Evolutionary conservation across 2,888 invertebrate species (phyloP), one percentile per base, ranked within the genome.

Genomic region (Acleris literana): DNA sequence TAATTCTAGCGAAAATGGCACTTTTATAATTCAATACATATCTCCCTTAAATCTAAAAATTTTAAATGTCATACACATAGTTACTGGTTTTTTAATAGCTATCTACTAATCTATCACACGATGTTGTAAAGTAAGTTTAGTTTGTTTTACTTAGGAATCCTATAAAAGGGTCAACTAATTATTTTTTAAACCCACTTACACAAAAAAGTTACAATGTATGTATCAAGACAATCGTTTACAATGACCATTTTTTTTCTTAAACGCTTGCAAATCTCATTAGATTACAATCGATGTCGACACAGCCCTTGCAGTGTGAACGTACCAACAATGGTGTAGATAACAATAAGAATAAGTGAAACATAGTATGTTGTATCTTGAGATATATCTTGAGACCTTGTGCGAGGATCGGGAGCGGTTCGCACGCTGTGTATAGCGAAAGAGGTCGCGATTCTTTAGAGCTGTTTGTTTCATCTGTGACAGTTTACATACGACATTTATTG

Each of bases 261-360:
- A 68, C 53, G 52, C 58, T 72, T 72, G 76, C 80, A 79, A 55
- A 74, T 74, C 81, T 80, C 76, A 76, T 82, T 82, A 77, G 74
- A 81, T 74, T 79, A 86, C 87, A 87, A 87, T 86, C 71, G 80
- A 71, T 88, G 79, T 83, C 76, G 85, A 80, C 84, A 88, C 74
- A 71, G 76, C 77, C 85, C 84, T 83, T 84, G 76, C 74, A 75
- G 81, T 88, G 89, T 82, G 88, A 88, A 56, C 44, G n/a, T 69
- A 64, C 65, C 75, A 78, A 90, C 88, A 89, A 90, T 88, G 77
- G 77, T 59, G n/a, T 68, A 70, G 68, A 69, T 56, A 71, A 71
- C 71, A 74, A 77, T 73, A 82, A 85, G 79, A 85, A 86, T 85
- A 78, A 80, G 75, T 79, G 78, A 69, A 70, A 72, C 72, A 71